Evolutionary conservation across 2,797 vertebrate genomes (phyloP).

Genomic region (Crossoptilon crossoptilon): DNA sequence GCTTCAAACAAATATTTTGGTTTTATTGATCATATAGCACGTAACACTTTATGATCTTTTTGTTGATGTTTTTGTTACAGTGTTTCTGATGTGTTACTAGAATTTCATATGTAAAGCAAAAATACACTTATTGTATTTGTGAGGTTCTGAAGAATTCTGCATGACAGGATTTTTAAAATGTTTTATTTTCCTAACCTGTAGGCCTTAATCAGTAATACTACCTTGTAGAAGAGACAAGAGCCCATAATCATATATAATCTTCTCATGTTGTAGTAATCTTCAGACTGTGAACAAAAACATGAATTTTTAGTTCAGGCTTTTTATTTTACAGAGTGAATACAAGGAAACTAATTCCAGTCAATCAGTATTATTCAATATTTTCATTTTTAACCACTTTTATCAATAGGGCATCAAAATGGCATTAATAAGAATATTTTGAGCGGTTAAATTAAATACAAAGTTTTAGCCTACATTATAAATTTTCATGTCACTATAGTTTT

Average conservation of each 20-base stretch:
- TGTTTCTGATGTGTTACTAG: background rate
- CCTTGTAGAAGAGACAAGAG: slow-evolving; percentile 97
- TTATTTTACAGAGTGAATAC: background rate
- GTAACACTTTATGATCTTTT: rapidly evolving
- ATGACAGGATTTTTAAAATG: background rate
- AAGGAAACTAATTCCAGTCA: background rate
- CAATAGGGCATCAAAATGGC: background rate
- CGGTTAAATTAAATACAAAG: background rate
- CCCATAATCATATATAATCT: slow-evolving; percentile 93
- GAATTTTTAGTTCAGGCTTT: slow-evolving; percentile 18
- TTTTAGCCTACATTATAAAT: background rate
- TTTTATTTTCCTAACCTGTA: slow-evolving; percentile 8
- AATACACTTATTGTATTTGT: background rate
- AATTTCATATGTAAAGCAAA: background rate
- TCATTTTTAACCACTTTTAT: background rate
- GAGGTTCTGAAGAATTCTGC: background rate
- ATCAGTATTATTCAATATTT: background rate
- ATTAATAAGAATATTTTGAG: background rate
- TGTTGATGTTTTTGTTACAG: background rate
- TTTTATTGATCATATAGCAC: background rate
- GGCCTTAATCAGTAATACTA: slow-evolving; percentile 65
- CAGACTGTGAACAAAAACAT: slow-evolving; percentile 83
- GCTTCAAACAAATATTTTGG: background rate
- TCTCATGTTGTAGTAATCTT: slow-evolving; percentile 93
- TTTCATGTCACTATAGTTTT: rapidly evolving